phyloP scores from a whole-genome alignment of 64 coral and sea anemone genomes.

The Dendronephthya gigantea region DNA sequence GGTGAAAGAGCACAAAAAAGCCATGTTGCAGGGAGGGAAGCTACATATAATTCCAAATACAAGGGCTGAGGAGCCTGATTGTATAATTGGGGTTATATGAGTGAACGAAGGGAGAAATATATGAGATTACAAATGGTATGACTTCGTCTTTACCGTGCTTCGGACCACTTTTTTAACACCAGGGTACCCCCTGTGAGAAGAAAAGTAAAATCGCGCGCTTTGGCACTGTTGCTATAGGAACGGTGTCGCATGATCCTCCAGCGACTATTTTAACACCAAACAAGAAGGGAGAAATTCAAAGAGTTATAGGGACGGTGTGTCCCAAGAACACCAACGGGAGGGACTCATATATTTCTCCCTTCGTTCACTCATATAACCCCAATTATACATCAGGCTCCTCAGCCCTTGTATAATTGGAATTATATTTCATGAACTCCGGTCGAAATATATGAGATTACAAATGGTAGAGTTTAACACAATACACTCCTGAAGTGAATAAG shows the following conservation, averaged over 20 bases:
- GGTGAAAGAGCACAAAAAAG: too few species aligned
- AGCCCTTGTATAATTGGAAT: not conserved
- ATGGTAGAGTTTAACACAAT: too few species aligned
- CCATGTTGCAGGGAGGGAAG: too few species aligned
- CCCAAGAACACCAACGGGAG: not conserved
- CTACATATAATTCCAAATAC: constrained; percentile 25
- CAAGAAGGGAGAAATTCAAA: not conserved
- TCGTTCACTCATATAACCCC: not conserved
- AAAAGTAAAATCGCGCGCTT: too few species aligned
- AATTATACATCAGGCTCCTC: not conserved
- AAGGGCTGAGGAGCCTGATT: not conserved
- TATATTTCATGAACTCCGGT: too few species aligned
- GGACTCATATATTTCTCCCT: too few species aligned
- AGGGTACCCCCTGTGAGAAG: too few species aligned
- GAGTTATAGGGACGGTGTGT: too few species aligned
- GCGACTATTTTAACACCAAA: not conserved
- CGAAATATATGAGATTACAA: too few species aligned
- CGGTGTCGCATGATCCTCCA: not conserved
- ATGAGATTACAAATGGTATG: not conserved
- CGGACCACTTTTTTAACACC: too few species aligned
- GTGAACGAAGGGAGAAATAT: not conserved
- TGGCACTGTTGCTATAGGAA: too few species aligned
- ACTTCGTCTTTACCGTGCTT: not conserved
- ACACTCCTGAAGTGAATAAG: not conserved
- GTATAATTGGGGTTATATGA: not conserved